phyloP scores from a whole-genome alignment of 2,113 vertebrate genomes.

The Apeltes quadracus region DNA sequence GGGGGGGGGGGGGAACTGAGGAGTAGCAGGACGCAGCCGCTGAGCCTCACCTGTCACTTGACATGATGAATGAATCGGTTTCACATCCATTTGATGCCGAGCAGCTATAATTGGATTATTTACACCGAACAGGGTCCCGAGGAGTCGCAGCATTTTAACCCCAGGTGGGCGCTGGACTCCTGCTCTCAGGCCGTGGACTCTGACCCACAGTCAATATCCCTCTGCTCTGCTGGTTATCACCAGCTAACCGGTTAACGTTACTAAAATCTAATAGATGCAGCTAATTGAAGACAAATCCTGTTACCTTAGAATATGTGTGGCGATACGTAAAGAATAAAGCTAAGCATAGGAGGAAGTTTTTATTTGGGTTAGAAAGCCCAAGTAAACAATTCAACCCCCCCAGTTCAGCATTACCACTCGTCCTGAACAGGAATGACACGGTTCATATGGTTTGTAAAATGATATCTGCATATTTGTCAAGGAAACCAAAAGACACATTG shows the following conservation, averaged over 20 bases:
- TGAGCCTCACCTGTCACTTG: slow-evolving; percentile 65
- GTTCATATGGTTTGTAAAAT: background rate
- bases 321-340: background rate
- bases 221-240: slow-evolving; percentile 53
- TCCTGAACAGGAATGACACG: background rate
- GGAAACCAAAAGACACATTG: background rate
- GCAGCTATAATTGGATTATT: slow-evolving; percentile 81
- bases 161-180: slow-evolving; percentile 65
- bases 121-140: slow-evolving; percentile 71
- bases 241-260: slow-evolving; percentile 42
- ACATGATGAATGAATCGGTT: slow-evolving; percentile 80
- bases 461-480: background rate
- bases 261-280: background rate
- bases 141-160: slow-evolving; percentile 66
- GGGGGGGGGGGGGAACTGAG: slow-evolving; percentile 10
- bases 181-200: slow-evolving; percentile 53
- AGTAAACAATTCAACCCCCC: background rate
- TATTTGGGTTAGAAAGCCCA: background rate
- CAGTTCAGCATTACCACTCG: background rate
- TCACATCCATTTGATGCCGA: slow-evolving; percentile 79
- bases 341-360: background rate
- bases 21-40: slow-evolving; percentile 39
- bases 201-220: slow-evolving; percentile 64
- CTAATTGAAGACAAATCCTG: background rate
- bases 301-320: background rate